phyloP scores from a whole-genome alignment of 2,113 vertebrate species.

The Lampris incognitus region DNA sequence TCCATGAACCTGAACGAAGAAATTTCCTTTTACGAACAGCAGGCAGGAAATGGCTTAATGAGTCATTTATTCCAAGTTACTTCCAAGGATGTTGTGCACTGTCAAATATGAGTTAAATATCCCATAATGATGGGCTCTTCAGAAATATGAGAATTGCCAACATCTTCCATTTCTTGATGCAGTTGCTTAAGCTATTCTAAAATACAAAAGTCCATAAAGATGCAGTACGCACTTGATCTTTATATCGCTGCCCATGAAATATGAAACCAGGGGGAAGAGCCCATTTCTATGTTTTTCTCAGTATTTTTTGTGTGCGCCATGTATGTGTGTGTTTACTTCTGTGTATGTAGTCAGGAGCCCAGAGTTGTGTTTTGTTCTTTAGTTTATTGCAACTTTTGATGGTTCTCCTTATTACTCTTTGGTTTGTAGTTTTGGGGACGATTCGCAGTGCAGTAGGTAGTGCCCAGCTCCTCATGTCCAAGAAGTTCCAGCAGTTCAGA shows the following conservation, averaged over 20 bases:
- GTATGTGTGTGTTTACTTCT: too few species aligned
- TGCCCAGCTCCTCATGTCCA: conserved; percentile 95
- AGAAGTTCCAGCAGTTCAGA: conserved; percentile 99
- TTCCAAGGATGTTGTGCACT: conserved; percentile 11
- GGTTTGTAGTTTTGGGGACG: conserved; percentile 90
- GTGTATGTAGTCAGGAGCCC: too few species aligned
- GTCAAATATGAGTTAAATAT: conserved; percentile 31
- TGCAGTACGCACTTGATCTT: too few species aligned
- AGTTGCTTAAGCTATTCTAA: background rate
- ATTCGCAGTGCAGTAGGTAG: conserved; percentile 96
- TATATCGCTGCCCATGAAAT: too few species aligned
- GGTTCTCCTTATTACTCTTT: background rate
- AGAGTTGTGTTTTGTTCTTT: too few species aligned
- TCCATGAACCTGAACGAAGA: conserved; percentile 46
- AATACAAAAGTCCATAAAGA: too few species aligned
- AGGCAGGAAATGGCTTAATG: background rate
- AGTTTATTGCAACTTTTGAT: background rate
- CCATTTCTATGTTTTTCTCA: too few species aligned
- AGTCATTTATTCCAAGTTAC: conserved; percentile 32
- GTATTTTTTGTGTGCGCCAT: too few species aligned
- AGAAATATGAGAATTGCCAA: background rate
- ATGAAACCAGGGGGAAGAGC: too few species aligned
- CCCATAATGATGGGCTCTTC: conserved; percentile 16
- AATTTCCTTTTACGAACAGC: conserved; percentile 57
- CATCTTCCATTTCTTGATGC: background rate